A percentile compares a stretch with the other conserved stretches of the same genome.
phyloP scores from a whole-genome alignment of 2,113 vertebrate genomes.

The Prunella himalayana region DNA sequence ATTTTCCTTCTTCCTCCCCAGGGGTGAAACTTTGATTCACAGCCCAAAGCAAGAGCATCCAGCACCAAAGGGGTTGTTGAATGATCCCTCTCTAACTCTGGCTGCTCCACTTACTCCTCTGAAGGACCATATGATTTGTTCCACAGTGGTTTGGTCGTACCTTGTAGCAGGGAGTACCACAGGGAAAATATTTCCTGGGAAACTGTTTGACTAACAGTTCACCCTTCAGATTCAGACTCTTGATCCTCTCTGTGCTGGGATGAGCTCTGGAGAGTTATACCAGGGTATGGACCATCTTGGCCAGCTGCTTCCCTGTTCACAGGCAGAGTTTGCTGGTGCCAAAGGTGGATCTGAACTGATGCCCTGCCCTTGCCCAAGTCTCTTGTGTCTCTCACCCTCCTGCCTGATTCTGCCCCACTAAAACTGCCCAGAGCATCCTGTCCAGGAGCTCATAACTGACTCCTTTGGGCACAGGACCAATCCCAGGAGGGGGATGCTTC shows the following conservation, averaged over 20 bases:
- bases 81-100: not conserved
- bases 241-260: not conserved
- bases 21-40: not conserved
- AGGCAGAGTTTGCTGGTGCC: no score
- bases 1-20: not conserved
- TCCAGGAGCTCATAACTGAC: fast-evolving
- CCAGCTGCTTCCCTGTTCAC: not conserved
- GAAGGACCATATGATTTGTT: not conserved
- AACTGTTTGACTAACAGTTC: not conserved
- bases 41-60: not conserved
- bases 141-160: fast-evolving
- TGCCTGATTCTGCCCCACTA: not conserved
- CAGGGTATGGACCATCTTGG: not conserved
- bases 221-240: not conserved
- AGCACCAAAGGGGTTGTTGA: not conserved
- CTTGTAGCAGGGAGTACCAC: not conserved
- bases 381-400: not conserved
- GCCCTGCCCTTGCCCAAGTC: not conserved
- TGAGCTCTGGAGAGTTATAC: not conserved
- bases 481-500: not conserved
- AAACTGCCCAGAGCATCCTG: not conserved
- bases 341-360: not conserved
- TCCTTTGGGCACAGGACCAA: not conserved
- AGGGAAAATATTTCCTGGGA: not conserved
- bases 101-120: not conserved